Percentiles rank a stretch among this genome's conserved stretches.
Conservation (phyloP, 2,113 vertebrate genomes). For the Alethe castanea region DNA sequence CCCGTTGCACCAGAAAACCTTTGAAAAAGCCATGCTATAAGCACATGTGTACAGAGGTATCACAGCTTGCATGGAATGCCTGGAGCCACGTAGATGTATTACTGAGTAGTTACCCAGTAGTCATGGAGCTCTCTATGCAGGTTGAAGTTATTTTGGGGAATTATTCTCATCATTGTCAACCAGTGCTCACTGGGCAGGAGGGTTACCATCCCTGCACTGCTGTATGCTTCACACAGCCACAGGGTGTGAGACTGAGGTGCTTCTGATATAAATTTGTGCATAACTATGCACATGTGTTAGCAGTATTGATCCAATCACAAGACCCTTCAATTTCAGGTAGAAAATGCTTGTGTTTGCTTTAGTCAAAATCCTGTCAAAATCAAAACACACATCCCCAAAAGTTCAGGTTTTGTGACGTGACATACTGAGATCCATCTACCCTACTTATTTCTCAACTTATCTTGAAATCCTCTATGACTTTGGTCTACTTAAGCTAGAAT, state of each 20-base stretch:
- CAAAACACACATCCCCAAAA: not conserved
- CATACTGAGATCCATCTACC: not conserved
- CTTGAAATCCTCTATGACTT: not conserved
- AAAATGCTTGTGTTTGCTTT: not conserved
- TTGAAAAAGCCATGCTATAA: not conserved
- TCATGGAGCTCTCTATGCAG: not conserved
- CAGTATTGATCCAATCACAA: not conserved
- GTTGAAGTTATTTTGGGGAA: rapidly evolving
- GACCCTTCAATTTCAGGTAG: not conserved
- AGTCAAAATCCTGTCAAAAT: not conserved
- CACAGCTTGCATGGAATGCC: not conserved
- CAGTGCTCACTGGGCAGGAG: not conserved
- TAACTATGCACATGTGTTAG: rapidly evolving
- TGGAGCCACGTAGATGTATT: no score
- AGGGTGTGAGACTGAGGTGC: not conserved
- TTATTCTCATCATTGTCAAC: not conserved
- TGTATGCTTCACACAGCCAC: not conserved
- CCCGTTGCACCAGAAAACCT: not conserved
- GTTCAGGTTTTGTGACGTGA: not conserved
- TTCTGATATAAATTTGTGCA: not conserved
- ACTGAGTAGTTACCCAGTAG: not conserved
- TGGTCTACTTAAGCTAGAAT: not conserved
- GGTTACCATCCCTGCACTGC: no score
- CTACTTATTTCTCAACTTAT: not conserved
- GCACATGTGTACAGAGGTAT: rapidly evolving